Conservation (phyloP, 1,140 invertebrate genomes). For the Drosophila pachea region DNA sequence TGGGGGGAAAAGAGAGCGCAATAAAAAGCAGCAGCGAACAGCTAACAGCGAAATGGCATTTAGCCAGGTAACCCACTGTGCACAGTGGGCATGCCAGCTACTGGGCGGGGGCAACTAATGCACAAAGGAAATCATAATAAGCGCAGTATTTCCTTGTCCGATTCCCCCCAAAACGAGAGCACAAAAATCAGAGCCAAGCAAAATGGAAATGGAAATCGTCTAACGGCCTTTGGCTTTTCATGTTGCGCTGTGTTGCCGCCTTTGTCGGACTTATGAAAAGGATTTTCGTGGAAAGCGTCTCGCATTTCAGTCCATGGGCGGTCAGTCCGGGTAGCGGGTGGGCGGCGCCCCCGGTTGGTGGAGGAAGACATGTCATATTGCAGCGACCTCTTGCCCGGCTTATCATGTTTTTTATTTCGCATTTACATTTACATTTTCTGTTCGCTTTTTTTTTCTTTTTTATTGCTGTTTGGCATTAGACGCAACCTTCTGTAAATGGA, state of each 20-base stretch:
- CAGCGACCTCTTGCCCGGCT: slow-evolving; percentile 54
- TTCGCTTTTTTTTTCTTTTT: slow-evolving; percentile 1
- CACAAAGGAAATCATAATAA: slow-evolving; percentile 73
- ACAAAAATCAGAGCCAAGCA: slow-evolving; percentile 67
- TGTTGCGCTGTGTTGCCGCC: slow-evolving; percentile 26
- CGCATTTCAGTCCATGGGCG: slow-evolving; percentile 56
- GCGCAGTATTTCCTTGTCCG: slow-evolving; percentile 55
- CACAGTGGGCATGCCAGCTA: slow-evolving; percentile 53
- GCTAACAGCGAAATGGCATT: slow-evolving; percentile 61
- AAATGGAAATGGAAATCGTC: slow-evolving; percentile 66
- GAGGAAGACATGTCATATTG: slow-evolving; percentile 70
- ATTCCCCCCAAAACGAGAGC: slow-evolving; percentile 22
- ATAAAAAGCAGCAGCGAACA: slow-evolving; percentile 47
- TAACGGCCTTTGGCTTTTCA: slow-evolving; percentile 34
- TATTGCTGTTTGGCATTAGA: slow-evolving; percentile 6
- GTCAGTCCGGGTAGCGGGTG: not conserved
- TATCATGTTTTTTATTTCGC: slow-evolving; percentile 49
- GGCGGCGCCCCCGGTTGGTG: slow-evolving; percentile 36
- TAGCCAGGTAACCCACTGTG: slow-evolving; percentile 71
- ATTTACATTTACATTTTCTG: slow-evolving; percentile 1
- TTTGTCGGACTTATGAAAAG: slow-evolving; percentile 77
- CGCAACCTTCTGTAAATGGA: slow-evolving; percentile 61
- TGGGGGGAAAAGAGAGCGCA: slow-evolving; percentile 1
- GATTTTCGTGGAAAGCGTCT: slow-evolving; percentile 70
- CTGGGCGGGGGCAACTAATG: slow-evolving; percentile 43